Conservation (phyloP, 2,113 vertebrate genomes). For the Chaetodon trifascialis region DNA sequence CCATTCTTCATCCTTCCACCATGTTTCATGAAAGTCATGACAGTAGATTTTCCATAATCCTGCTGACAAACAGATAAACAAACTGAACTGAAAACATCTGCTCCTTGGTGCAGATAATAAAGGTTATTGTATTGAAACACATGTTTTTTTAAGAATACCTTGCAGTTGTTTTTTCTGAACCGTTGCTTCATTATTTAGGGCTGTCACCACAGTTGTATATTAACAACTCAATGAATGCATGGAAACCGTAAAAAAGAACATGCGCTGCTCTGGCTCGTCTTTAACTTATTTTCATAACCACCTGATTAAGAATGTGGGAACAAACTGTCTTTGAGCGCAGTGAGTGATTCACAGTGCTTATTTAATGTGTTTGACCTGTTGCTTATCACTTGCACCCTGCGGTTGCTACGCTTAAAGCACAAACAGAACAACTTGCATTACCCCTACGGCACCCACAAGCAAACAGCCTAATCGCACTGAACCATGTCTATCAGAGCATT, state of each 20-base stretch:
- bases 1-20: too few species aligned
- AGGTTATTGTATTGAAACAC: not conserved
- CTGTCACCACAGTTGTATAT: not conserved
- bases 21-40: too few species aligned
- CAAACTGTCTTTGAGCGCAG: not conserved
- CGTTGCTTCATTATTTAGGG: not conserved
- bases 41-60: too few species aligned
- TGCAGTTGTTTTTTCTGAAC: not conserved
- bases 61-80: too few species aligned
- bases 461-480: slow-evolving; percentile 1
- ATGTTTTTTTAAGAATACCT: not conserved
- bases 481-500: slow-evolving; percentile 1
- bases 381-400: slow-evolving; percentile 17
- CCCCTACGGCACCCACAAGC: not conserved
- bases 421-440: slow-evolving; percentile 20
- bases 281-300: not conserved
- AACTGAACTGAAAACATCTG: too few species aligned
- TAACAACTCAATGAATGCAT: not conserved
- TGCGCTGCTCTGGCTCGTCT: not conserved
- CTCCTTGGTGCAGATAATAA: not conserved
- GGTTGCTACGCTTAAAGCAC: slow-evolving; percentile 13
- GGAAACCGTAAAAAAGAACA: not conserved
- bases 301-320: slow-evolving; percentile 1
- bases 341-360: slow-evolving; percentile 27
- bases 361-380: slow-evolving; percentile 21